Base-by-base conservation (phyloP, 2,113 vertebrate species). In the Sakesphorus luctuosus region DNA sequence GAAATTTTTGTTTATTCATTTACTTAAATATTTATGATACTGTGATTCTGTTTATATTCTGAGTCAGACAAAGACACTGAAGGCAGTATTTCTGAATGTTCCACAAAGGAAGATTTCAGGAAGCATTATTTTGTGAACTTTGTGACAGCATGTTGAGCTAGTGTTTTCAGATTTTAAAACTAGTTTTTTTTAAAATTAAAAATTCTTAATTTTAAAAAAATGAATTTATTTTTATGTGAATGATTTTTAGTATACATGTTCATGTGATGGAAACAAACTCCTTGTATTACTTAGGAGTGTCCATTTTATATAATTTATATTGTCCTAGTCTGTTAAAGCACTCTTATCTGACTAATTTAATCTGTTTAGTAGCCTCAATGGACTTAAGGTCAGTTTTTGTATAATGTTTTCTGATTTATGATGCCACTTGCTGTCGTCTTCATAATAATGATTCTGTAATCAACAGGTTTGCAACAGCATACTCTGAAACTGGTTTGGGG, bases 1-100 rank as follows among this genome's bases (percentile, higher is more conserved):
- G 55, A 76, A 53, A 68, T 59, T 71, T 90, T 93, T 85, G 33
- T 78, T 74, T 77, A 90, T 89, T 94, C 14, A 61, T 94, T 94
- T 94, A 19, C 58, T 72, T 91, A 80, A 81, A 77, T 91, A 87
- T 50, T 93, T 87, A 71, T 93, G 38, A 47, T 59, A 59, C 13
- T 93, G 50, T 74, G 73, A 18, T 81, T 84, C 47, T 84, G 2
- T 89, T 94, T 75, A 11, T 87, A 33, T 21, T 76, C 6, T 55
- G 63, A 74, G 40, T 72, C 38, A 87, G 66, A 47, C 13, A 84
- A 50, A 87, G 62, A 3, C 19, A 44, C 33, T 68, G 40, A 63
- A 88, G 38, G 65, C 49, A 29, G 3, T 76, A 35, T 69, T 88
- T 93, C 40, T 3, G 0, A 61, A n/a, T 73, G 35, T 5, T 80